Percentiles rank a stretch among this genome's conserved stretches.
Conservation (phyloP, 2,888 invertebrate species). For the Clivina fossor region DNA sequence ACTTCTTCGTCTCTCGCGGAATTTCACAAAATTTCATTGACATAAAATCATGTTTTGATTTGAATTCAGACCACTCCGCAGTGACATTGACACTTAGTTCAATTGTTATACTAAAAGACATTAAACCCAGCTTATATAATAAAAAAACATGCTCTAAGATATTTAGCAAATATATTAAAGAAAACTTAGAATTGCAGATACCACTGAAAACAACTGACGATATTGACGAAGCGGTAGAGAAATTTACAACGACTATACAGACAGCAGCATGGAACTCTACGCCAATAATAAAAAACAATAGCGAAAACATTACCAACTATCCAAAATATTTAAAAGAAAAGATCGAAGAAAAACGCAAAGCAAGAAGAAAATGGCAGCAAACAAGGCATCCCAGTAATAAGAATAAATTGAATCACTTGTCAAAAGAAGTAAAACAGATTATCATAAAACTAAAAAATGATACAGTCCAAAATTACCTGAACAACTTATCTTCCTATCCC, state of each 20-base stretch:
- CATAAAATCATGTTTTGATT: conserved; percentile 1
- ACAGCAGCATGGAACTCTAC: conserved; percentile 21
- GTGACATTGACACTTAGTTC: neutral
- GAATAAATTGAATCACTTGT: conserved; percentile 2
- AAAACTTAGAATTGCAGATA: conserved; percentile 17
- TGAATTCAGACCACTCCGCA: conserved; percentile 4
- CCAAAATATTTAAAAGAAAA: neutral
- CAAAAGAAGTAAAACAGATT: conserved; percentile 2
- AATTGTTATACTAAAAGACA: conserved; percentile 18
- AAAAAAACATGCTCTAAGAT: conserved; percentile 26
- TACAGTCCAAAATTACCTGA: neutral
- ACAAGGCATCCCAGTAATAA: neutral
- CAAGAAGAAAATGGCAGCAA: neutral
- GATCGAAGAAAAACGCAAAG: conserved; percentile 1
- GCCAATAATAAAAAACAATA: neutral
- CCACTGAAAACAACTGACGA: conserved; percentile 32
- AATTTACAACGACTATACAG: conserved; percentile 27
- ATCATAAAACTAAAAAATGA: conserved; percentile 2
- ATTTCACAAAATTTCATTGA: neutral
- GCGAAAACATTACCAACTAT: neutral
- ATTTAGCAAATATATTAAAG: conserved; percentile 22
- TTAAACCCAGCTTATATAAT: conserved; percentile 23
- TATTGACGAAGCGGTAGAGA: conserved; percentile 33
- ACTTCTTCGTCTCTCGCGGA: neutral
- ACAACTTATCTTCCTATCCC: neutral